These are phyloP conservation scores for Cladorhizidae sp. DNA, from an alignment of 37 sponge, comb jelly and placozoan genomes.

Conservation along the genomic window DNA sequence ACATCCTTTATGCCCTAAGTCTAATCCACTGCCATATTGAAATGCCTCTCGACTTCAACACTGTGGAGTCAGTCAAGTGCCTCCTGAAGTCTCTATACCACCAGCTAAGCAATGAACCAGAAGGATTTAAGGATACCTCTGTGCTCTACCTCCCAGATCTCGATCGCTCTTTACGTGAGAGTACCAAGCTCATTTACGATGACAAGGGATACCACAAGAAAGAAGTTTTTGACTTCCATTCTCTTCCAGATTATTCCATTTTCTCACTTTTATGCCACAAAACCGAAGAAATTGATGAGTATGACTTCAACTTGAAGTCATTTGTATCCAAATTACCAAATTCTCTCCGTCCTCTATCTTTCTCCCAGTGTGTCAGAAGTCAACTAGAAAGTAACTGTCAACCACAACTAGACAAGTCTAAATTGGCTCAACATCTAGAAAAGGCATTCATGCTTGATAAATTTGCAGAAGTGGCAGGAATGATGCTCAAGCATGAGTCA, in stretches of 20 bases:
- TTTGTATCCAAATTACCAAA: neutral
- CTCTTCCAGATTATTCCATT: too few species aligned
- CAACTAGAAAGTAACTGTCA: neutral
- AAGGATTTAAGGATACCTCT: neutral
- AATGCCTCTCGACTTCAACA: slow-evolving; percentile 1
- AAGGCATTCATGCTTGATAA: neutral
- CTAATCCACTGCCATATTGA: too few species aligned
- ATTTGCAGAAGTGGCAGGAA: neutral
- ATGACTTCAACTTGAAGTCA: neutral
- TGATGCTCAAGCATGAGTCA: too few species aligned
- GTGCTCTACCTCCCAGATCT: neutral
- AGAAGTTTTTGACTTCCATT: slow-evolving; percentile 3
- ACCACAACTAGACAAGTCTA: neutral
- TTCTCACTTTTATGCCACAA: neutral
- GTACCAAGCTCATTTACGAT: too few species aligned
- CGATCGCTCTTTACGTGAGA: neutral
- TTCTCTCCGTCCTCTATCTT: neutral
- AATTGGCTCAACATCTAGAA: neutral
- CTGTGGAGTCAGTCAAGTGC: neutral
- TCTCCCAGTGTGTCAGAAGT: neutral
- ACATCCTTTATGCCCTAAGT: slow-evolving; percentile 8
- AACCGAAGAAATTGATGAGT: neutral
- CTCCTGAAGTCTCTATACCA: neutral
- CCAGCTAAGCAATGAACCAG: neutral
- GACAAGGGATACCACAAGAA: neutral